A percentile compares a stretch with the other conserved stretches of the same genome.
Conservation (phyloP, 2,888 invertebrate genomes). For the Chironomus riparius region DNA sequence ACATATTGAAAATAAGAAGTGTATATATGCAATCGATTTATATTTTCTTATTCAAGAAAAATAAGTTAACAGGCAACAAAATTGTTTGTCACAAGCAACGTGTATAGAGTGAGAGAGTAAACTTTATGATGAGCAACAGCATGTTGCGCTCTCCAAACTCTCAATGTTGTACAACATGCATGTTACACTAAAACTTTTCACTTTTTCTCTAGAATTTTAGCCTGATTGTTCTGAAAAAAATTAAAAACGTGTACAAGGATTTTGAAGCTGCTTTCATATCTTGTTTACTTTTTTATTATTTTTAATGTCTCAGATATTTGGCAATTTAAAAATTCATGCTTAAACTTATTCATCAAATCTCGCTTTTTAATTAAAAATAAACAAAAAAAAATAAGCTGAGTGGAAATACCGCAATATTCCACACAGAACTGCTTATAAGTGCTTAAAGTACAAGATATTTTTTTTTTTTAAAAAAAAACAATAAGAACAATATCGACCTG, state of each 20-base stretch:
- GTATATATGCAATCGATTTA: neutral
- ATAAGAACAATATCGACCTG: conserved; percentile 1
- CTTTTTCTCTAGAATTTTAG: neutral
- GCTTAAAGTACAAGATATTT: no score
- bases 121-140: neutral
- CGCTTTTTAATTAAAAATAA: no score
- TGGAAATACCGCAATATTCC: no score
- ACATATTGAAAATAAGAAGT: neutral
- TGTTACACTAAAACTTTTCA: neutral
- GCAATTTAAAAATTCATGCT: no score
- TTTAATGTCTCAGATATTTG: neutral
- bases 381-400: no score
- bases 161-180: conserved; percentile 15
- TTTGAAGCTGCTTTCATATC: neutral
- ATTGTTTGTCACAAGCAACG: neutral
- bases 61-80: neutral
- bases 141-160: neutral
- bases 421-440: no score
- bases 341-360: no score
- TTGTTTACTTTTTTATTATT: neutral
- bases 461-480: no score
- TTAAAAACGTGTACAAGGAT: no score
- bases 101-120: neutral
- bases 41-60: neutral
- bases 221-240: neutral